Base-by-base conservation (phyloP, 2,888 invertebrate species). In the Empis livida region DNA sequence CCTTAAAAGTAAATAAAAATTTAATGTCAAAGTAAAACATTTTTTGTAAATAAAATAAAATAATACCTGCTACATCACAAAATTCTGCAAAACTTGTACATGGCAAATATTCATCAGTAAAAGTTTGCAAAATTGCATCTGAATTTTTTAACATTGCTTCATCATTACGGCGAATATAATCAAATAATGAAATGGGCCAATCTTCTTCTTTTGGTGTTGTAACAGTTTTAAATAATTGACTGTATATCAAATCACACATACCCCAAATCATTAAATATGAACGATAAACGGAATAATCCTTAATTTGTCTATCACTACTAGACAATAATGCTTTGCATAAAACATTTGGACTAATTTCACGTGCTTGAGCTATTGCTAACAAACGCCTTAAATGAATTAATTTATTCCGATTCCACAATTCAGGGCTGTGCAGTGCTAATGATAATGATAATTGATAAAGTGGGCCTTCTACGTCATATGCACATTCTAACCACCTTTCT, bases 91-190 rank as follows among this genome's bases (percentile, higher is more conserved):
- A 86, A 14, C 90, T 88, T 51, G 89, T 79, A 71, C 93, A 91
- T 10, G 92, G 89, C 58, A 94, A 73, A 59, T 92, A 75, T 67
- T 95, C 93, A 59, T 93, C 89, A 39, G 90, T 86, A 58, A 93
- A 87, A 1, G 79, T 75, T 23, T 79, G 74, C 53, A 96, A 77
- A 50, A 95, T 77, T 52, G 79, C 79, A 65, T 93, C 92, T 11
- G 91, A 89, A 13, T 84, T 80, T 65, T 95, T 94, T 17, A 92
- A 73, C 71, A 95, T 78, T 6, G 79, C 77, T 65, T 92, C 92
- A 72, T 97, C 96, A 71, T 91, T 93, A 67, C 91, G 85, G 2
- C 96, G 82, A 61, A 96, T 89, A 66, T 86, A 93, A 65, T 94
- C 93, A 16, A 94, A 94, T 47, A 96, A 72, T 51, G 83, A 81